Percentiles rank a stretch among this genome's conserved stretches.
phyloP scores from a whole-genome alignment of 1,140 invertebrate genomes.

The Papilio glaucus region DNA sequence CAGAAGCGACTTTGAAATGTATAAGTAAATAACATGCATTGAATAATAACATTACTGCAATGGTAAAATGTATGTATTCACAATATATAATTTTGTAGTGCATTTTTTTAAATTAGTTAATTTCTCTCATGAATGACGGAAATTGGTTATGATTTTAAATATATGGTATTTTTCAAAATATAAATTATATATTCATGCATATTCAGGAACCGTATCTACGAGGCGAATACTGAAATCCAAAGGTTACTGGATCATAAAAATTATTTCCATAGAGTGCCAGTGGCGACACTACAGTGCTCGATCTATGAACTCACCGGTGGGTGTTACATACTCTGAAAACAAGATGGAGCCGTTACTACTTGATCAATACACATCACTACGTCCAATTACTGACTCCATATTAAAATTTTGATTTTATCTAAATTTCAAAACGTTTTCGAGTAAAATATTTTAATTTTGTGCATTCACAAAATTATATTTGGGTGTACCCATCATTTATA shows the following conservation, averaged over 20 bases:
- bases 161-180: not conserved
- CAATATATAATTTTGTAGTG: not conserved
- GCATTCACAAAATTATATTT: too few relatives aligned
- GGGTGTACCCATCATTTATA: constrained; percentile 41
- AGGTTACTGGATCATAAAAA: constrained; percentile 35
- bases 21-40: constrained; percentile 19
- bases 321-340: constrained; percentile 82
- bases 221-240: constrained; percentile 34
- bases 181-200: constrained; percentile 6
- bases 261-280: constrained; percentile 53
- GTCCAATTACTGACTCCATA: constrained; percentile 76
- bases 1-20: constrained; percentile 17
- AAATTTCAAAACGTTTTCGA: constrained; percentile 35
- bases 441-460: constrained; percentile 26
- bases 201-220: constrained; percentile 41
- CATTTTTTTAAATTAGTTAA: not conserved
- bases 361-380: constrained; percentile 60
- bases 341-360: constrained; percentile 82
- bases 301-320: constrained; percentile 80
- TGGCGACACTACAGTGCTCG: constrained; percentile 69
- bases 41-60: not conserved
- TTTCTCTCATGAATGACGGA: not conserved
- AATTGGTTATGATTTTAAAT: not conserved
- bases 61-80: not conserved
- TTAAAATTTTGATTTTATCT: constrained; percentile 51